A percentile compares a stretch with the other conserved stretches of the same genome.
Conservation (phyloP, 2,113 vertebrate genomes). For the Phalacrocorax carbo region DNA sequence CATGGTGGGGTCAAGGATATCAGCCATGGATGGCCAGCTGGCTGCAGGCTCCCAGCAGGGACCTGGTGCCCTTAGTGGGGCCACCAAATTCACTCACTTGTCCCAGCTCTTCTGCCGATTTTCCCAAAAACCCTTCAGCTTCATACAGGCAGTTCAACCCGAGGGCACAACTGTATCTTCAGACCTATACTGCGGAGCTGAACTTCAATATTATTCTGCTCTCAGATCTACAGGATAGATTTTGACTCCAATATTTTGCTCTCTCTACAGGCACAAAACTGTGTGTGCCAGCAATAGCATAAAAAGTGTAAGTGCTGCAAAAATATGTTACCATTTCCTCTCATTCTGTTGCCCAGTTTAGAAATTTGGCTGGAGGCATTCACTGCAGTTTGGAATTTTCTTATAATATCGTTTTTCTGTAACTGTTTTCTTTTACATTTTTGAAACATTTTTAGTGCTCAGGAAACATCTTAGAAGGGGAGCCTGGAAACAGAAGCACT, state of each 20-base stretch:
- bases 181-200: neutral
- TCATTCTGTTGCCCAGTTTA: constrained; percentile 49
- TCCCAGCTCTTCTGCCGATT: neutral
- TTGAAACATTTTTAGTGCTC: constrained; percentile 48
- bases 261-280: constrained; percentile 37
- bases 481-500: constrained; percentile 50
- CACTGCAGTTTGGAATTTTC: constrained; percentile 59
- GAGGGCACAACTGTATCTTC: neutral
- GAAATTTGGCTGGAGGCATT: constrained; percentile 61
- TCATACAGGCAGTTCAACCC: neutral
- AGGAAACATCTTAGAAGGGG: constrained; percentile 38
- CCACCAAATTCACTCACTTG: accelerated
- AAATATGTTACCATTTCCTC: constrained; percentile 70
- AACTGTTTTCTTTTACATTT: constrained; percentile 64
- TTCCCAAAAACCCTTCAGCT: neutral
- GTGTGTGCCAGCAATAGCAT: constrained; percentile 61
- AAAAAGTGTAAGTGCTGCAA: constrained; percentile 69
- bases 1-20: accelerated
- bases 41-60: accelerated
- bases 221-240: constrained; percentile 33
- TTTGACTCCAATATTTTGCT: constrained; percentile 43
- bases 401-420: constrained; percentile 61
- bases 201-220: constrained; percentile 19
- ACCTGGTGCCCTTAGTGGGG: accelerated
- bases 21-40: neutral